phyloP scores from a whole-genome alignment of 2,113 vertebrate genomes.

The Psettodes erumei region DNA sequence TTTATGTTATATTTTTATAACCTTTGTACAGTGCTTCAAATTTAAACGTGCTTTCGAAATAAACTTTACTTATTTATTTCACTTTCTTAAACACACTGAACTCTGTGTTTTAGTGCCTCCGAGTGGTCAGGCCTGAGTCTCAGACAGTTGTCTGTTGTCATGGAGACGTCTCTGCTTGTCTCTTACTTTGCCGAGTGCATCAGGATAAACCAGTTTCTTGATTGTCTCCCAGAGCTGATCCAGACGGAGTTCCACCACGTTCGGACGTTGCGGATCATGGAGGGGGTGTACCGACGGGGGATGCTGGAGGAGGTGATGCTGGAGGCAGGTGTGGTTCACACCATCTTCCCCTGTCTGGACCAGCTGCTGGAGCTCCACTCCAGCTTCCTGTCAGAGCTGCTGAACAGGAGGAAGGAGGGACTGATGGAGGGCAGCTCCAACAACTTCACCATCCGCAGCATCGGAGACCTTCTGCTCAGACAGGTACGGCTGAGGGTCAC shows the following conservation, averaged over 20 bases:
- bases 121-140: not conserved
- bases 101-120: no score
- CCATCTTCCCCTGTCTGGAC: constrained; percentile 92
- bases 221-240: constrained; percentile 87
- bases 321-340: constrained; percentile 87
- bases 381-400: constrained; percentile 87
- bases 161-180: not conserved
- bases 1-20: no score
- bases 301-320: constrained; percentile 93
- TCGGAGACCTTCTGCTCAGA: constrained; percentile 89
- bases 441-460: constrained; percentile 89
- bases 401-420: constrained; percentile 85
- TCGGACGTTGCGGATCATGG: constrained; percentile 93
- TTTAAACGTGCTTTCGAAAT: no score
- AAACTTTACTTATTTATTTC: no score
- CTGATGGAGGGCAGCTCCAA: constrained; percentile 85
- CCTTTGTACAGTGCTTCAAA: no score
- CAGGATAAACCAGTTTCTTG: not conserved
- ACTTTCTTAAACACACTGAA: no score
- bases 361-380: constrained; percentile 89
- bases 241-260: constrained; percentile 95
- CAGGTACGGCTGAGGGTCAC: constrained; percentile 76
- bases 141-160: not conserved
- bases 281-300: constrained; percentile 89
- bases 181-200: not conserved